phyloP scores from a whole-genome alignment of 2,888 invertebrate genomes.

The Agriopis aurantiaria region DNA sequence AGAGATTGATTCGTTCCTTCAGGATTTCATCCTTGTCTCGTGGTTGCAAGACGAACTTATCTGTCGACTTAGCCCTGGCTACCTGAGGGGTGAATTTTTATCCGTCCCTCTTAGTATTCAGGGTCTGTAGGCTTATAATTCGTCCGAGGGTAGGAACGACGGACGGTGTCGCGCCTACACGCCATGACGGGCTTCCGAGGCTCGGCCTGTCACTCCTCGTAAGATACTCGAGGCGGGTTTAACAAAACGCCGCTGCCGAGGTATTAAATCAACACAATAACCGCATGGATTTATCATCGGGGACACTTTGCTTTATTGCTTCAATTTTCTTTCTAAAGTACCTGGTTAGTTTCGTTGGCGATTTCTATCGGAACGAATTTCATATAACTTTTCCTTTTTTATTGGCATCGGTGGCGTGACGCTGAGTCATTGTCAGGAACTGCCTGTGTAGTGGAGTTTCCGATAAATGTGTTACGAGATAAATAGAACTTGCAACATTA shows the following conservation, averaged over 20 bases:
- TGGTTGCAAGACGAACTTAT: conserved; percentile 68
- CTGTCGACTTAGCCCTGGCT: conserved; percentile 78
- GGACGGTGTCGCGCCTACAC: conserved; percentile 64
- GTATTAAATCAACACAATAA: conserved; percentile 38
- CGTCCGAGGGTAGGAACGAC: conserved; percentile 68
- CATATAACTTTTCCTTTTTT: conserved; percentile 57
- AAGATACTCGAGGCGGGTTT: conserved; percentile 59
- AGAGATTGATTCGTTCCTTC: conserved; percentile 76
- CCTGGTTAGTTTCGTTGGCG: conserved; percentile 46
- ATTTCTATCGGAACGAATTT: conserved; percentile 46
- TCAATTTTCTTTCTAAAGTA: conserved; percentile 54
- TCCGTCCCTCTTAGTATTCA: conserved; percentile 79
- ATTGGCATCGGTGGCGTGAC: conserved; percentile 45
- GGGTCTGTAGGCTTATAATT: conserved; percentile 77
- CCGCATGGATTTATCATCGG: conserved; percentile 45
- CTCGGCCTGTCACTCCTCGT: conserved; percentile 61
- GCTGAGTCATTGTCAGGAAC: conserved; percentile 61
- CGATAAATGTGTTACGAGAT: conserved; percentile 77
- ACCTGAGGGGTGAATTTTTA: conserved; percentile 81
- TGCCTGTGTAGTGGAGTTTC: conserved; percentile 53
- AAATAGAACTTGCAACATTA: conserved; percentile 81
- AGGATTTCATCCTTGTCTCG: conserved; percentile 70
- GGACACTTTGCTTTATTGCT: conserved; percentile 48
- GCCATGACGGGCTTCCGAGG: conserved; percentile 60
- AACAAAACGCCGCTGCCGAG: conserved; percentile 40